A percentile compares a stretch with the other conserved stretches of the same genome.
phyloP scores from a whole-genome alignment of 2,113 vertebrate genomes.

The Engystomops pustulosus region DNA sequence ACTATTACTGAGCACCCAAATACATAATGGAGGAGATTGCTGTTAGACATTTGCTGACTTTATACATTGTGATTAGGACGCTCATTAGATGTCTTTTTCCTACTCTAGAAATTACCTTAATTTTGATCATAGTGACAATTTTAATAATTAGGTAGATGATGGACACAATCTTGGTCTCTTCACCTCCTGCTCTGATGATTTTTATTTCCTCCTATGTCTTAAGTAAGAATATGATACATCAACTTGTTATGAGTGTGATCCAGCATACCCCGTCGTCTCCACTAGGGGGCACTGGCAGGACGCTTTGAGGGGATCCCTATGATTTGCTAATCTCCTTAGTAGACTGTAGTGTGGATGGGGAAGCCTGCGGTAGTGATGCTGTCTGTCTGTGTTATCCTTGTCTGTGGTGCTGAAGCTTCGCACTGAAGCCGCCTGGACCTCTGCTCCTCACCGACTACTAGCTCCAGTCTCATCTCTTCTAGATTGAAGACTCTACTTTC shows the following conservation, averaged over 20 bases:
- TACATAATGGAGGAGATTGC: no score
- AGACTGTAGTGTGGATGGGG: slow-evolving; percentile 18
- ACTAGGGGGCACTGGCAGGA: slow-evolving; percentile 6
- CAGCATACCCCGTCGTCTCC: background rate
- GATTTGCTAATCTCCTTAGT: slow-evolving; percentile 52
- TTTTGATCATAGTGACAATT: no score
- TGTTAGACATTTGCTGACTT: no score
- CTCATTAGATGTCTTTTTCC: no score
- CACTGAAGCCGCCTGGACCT: background rate
- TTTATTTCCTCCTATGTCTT: no score
- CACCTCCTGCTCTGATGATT: no score
- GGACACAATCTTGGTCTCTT: no score
- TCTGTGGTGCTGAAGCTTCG: slow-evolving; percentile 14
- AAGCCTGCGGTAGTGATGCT: slow-evolving; percentile 53
- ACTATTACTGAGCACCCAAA: no score
- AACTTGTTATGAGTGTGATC: background rate
- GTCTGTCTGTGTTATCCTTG: slow-evolving; percentile 21
- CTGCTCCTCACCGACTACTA: background rate
- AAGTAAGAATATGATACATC: no score
- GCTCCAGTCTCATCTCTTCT: background rate
- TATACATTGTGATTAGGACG: no score
- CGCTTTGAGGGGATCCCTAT: slow-evolving; percentile 14
- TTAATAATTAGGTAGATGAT: no score
- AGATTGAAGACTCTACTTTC: background rate
- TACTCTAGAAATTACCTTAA: no score